Conservation (phyloP, 1,140 invertebrate species). For the Drosophila nannoptera region DNA sequence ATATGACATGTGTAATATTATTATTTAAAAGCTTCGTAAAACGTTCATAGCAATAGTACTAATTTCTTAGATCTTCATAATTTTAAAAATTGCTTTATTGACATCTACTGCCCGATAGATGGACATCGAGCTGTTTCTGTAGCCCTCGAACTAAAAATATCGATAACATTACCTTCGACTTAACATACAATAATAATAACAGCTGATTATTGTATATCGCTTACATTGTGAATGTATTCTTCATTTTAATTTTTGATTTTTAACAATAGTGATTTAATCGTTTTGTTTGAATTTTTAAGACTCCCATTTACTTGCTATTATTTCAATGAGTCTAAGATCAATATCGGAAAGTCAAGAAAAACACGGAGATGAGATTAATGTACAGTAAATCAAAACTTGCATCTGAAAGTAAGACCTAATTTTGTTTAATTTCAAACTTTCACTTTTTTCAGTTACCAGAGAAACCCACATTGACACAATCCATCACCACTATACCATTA, state of each 20-base stretch:
- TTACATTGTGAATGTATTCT: background rate
- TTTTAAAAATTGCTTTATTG: too few species aligned
- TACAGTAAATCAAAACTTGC: background rate
- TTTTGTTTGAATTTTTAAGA: constrained; percentile 1
- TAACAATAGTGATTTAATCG: background rate
- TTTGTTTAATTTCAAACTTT: constrained; percentile 23
- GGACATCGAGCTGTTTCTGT: background rate
- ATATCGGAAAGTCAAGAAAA: constrained; percentile 1
- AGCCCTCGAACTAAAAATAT: background rate
- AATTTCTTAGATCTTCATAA: too few species aligned
- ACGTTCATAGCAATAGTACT: too few species aligned
- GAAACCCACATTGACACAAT: constrained; percentile 1
- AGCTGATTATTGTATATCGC: background rate
- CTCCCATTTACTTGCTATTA: background rate
- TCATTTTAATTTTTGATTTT: background rate
- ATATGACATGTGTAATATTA: too few species aligned
- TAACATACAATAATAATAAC: background rate
- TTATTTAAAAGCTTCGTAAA: background rate
- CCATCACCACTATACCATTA: constrained; percentile 29
- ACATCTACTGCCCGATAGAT: background rate
- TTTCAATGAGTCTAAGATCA: constrained; percentile 30
- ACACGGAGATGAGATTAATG: background rate
- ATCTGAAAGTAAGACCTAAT: background rate
- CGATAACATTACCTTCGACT: background rate
- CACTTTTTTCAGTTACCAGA: constrained; percentile 32